phyloP scores from a whole-genome alignment of 2,113 vertebrate species.

The Amazona guildingii region DNA sequence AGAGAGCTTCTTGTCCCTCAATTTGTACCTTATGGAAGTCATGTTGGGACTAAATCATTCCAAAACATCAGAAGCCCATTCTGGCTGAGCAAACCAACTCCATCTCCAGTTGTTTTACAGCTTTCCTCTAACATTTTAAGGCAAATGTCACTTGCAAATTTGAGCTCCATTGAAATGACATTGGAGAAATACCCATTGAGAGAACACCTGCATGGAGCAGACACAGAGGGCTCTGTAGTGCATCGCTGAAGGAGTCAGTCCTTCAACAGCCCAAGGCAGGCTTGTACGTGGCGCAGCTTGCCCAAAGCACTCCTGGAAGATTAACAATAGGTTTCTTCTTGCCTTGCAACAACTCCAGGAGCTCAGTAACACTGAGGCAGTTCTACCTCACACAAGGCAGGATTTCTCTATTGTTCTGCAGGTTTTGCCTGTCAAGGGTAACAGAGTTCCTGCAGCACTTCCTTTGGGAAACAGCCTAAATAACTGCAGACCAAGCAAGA shows the following conservation, averaged over 20 bases:
- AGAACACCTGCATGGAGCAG: neutral
- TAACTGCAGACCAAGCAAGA: neutral
- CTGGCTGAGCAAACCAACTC: neutral
- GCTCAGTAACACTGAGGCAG: neutral
- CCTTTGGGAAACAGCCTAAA: neutral
- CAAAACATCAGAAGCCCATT: neutral
- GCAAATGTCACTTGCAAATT: neutral
- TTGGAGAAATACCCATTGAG: neutral
- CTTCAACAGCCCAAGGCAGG: neutral
- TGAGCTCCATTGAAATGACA: neutral
- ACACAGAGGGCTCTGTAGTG: neutral
- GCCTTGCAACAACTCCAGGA: accelerated
- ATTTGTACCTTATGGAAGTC: neutral
- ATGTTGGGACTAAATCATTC: neutral
- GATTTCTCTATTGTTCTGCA: neutral
- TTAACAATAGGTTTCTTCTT: neutral
- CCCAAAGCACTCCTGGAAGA: neutral
- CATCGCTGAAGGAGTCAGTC: neutral
- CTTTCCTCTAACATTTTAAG: neutral
- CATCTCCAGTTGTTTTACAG: neutral
- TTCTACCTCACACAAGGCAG: neutral
- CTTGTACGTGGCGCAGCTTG: neutral
- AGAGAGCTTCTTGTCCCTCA: neutral
- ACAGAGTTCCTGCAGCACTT: neutral
- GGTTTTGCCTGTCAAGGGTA: neutral